Evolutionary conservation across 2,888 invertebrate genomes (phyloP).

Genomic region (Calameuta pallipes): DNA sequence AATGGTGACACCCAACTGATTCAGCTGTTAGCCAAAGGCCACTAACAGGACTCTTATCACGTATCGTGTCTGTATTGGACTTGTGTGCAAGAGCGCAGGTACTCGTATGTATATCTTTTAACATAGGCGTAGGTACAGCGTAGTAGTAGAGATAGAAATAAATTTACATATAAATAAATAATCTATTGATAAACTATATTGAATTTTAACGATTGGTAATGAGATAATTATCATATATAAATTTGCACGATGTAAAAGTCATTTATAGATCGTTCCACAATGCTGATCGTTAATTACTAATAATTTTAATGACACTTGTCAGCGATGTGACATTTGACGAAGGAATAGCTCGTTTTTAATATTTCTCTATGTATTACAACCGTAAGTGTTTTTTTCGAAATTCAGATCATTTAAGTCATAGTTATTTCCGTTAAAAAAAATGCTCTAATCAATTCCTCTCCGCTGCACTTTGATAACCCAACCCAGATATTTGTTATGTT

Average conservation of each 20-base stretch:
- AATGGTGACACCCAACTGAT: conserved; percentile 51
- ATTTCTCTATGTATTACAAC: neutral
- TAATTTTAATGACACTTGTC: neutral
- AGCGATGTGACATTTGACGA: neutral
- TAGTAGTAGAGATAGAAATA: neutral
- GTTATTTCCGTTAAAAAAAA: neutral
- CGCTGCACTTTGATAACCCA: neutral
- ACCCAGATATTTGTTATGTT: neutral
- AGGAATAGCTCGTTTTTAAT: neutral
- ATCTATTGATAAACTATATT: neutral
- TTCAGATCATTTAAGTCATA: neutral
- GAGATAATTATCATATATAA: neutral
- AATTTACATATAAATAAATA: neutral
- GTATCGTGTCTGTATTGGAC: neutral
- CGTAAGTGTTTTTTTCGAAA: neutral
- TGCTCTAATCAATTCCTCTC: neutral
- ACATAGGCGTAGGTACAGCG: conserved; percentile 1
- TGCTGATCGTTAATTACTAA: neutral
- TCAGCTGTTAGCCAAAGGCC: conserved; percentile 49
- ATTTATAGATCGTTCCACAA: neutral
- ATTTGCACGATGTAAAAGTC: neutral
- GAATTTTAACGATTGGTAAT: neutral
- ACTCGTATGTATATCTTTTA: neutral
- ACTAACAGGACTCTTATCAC: conserved; percentile 48
- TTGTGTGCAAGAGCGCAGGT: neutral